Evolutionary conservation across 1,140 invertebrate species (phyloP), one percentile per base, ranked within the genome.

Genomic region (Cyclargus thomasi): DNA sequence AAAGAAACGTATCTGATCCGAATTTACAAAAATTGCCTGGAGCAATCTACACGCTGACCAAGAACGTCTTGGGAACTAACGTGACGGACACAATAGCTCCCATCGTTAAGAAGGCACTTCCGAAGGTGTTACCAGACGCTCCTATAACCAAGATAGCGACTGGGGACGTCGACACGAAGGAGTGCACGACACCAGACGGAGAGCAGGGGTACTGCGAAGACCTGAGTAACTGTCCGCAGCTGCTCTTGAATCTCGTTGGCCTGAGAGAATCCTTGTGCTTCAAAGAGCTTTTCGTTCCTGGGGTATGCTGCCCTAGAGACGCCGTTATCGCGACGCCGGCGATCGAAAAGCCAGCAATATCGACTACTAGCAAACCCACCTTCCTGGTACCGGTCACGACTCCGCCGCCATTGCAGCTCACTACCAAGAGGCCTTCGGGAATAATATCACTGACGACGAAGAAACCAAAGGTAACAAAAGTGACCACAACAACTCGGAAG

Each of bases 181-280:
- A 81, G 68, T 98, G 97, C 80, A 96, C 94, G 1, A 98, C 97
- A 0, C 96, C 97, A 0, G 94, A 94, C 71, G 95, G 95, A 3
- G 88, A 92, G 29, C 88, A 91, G 1, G 97, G 97, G n/a, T 93
- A 94, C 68, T 98, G 97, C 73, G 94, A 97, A 74, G 97, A 98
- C 83, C 91, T 98, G 8, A 96, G 96, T 73, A 95, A 95, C 70
- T 98, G 97, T 85, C 96, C 97, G 0, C 95, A 97, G 73, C 83
- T 98, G 11, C 89, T 98, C 0, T 86, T 98, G 7, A 96, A 98
- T 81, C 90, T 98, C 11, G 93, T 93, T 8, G 95, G 94, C 79
- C 89, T 98, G 0, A 90, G 97, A 47, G 95, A 97, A 78, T 97
- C 96, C 0, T 91, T 98, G 7, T 98, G 97, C 80, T 98, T 98